Conservation (phyloP, 1,140 invertebrate genomes). For the silkworm (Bombyx mori) region ASM3026992v2 NC_085112.1:9786501-9787000, state of each 20-base stretch:
- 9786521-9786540: conserved; percentile 83
- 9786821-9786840: conserved; percentile 72
- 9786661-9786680: conserved; percentile 87
- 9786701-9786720: conserved; percentile 84
- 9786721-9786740: conserved; percentile 80
- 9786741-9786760: conserved; percentile 85
- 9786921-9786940: too few species aligned
- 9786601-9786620: conserved; percentile 91
- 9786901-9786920: too few species aligned
- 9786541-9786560: conserved; percentile 83
- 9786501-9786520: conserved; percentile 83
- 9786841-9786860: conserved; percentile 52
- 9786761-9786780: conserved; percentile 81
- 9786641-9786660: conserved; percentile 83
- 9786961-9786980: not conserved
- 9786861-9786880: not conserved
- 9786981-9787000: not conserved
- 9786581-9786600: conserved; percentile 85
- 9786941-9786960: too few species aligned
- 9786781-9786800: conserved; percentile 81
- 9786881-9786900: too few species aligned
- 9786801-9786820: conserved; percentile 78
- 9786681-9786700: conserved; percentile 87
- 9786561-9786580: conserved; percentile 83
- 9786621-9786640: conserved; percentile 92